phyloP scores from a whole-genome alignment of 1,140 invertebrate genomes.

The Hycleus phaleratus region DNA sequence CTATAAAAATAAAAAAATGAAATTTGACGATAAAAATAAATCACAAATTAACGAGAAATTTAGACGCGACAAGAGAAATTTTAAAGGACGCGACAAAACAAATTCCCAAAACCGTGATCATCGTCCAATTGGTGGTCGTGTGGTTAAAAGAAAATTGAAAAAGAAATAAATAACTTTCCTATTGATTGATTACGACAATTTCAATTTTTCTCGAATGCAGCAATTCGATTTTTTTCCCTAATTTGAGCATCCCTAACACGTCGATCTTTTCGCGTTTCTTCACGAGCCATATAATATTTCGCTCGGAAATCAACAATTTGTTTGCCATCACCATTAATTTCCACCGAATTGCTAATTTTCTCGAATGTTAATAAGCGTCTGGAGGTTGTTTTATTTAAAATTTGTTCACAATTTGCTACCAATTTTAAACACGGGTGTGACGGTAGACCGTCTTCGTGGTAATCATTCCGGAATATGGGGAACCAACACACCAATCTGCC shows the following conservation, averaged over 20 bases:
- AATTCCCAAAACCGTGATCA: slow-evolving; percentile 23
- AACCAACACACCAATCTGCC: slow-evolving; percentile 88
- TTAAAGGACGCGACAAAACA: slow-evolving; percentile 7
- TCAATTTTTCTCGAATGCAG: slow-evolving; percentile 19
- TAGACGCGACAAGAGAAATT: slow-evolving; percentile 5
- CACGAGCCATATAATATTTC: slow-evolving; percentile 58
- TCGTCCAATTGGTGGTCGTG: slow-evolving; percentile 22
- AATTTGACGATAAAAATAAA: slow-evolving; percentile 3
- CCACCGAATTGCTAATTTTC: slow-evolving; percentile 57
- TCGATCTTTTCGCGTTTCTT: slow-evolving; percentile 54
- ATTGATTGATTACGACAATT: too few species aligned
- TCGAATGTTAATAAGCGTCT: slow-evolving; percentile 79
- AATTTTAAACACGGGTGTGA: slow-evolving; percentile 69
- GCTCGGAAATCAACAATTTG: slow-evolving; percentile 47
- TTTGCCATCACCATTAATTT: slow-evolving; percentile 16
- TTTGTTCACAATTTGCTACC: slow-evolving; percentile 79
- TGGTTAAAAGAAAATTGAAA: background rate
- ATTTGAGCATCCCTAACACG: slow-evolving; percentile 28
- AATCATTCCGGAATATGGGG: slow-evolving; percentile 76
- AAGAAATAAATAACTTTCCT: slow-evolving; percentile 1
- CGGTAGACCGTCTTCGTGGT: slow-evolving; percentile 66
- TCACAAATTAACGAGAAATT: background rate
- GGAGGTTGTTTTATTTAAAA: slow-evolving; percentile 67
- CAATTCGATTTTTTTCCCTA: slow-evolving; percentile 27
- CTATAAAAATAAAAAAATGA: background rate